phyloP scores from a whole-genome alignment of 2,888 invertebrate species.

The Cynaeus angustus region DNA sequence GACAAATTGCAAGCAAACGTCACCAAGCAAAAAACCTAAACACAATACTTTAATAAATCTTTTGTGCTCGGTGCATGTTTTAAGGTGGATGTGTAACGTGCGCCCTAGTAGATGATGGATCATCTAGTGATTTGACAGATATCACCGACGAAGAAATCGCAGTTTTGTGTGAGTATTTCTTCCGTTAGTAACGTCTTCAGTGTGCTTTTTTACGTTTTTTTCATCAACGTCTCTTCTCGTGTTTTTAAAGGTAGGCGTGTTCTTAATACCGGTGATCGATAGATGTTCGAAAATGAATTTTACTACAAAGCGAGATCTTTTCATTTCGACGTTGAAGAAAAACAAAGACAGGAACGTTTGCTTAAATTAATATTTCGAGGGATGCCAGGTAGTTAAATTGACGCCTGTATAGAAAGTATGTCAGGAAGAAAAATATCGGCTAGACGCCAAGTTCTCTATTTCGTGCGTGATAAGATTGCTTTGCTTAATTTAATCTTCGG shows the following conservation, averaged over 20 bases:
- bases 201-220: constrained; percentile 1
- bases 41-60: constrained; percentile 69
- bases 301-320: constrained; percentile 20
- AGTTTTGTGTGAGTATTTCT: constrained; percentile 16
- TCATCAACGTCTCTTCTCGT: constrained; percentile 11
- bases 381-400: constrained; percentile 61
- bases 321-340: constrained; percentile 31
- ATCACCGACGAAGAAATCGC: constrained; percentile 26
- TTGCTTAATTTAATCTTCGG: constrained; percentile 39
- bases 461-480: constrained; percentile 38
- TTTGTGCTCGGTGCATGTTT: constrained; percentile 67
- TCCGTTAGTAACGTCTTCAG: background rate
- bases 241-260: constrained; percentile 65
- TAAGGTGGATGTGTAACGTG: constrained; percentile 64
- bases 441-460: constrained; percentile 31
- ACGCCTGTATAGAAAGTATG: constrained; percentile 58
- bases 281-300: constrained; percentile 61
- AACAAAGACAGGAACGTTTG: constrained; percentile 54
- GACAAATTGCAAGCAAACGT: constrained; percentile 63
- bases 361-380: constrained; percentile 60
- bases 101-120: constrained; percentile 69
- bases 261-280: constrained; percentile 63
- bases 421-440: constrained; percentile 47
- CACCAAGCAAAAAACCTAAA: constrained; percentile 60
- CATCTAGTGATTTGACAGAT: constrained; percentile 52